A percentile compares a stretch with the other conserved stretches of the same genome.
Evolutionary conservation across 2,113 vertebrate species (phyloP).

Genomic region (zebrafish (Danio rerio)): DNA sequence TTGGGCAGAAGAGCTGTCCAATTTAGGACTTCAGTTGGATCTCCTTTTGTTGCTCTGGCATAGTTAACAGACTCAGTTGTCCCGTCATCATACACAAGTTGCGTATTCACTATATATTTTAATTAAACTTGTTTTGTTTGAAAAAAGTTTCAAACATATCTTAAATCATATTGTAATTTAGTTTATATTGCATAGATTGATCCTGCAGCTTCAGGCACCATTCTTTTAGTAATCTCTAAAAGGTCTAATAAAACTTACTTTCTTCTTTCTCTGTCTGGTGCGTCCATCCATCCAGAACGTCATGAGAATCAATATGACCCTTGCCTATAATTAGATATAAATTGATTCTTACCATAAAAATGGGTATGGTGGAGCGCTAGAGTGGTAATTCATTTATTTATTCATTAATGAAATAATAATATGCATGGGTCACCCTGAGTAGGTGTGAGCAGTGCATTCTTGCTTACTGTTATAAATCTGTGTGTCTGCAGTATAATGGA

Average conservation of each 20-base stretch:
- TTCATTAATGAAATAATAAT: constrained; percentile 9
- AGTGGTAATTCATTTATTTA: constrained; percentile 13
- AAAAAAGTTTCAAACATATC: background rate
- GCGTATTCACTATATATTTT: background rate
- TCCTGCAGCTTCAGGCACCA: background rate
- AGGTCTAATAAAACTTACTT: background rate
- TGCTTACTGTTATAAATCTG: background rate
- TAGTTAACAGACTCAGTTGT: constrained; percentile 34
- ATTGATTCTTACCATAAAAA: background rate
- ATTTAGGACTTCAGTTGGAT: constrained; percentile 87
- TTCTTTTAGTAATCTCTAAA: background rate
- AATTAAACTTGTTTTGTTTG: background rate
- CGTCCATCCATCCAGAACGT: background rate
- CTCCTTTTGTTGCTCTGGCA: constrained; percentile 60
- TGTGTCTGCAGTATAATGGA: constrained; percentile 12
- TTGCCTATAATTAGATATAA: background rate
- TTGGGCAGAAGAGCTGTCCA: constrained; percentile 87
- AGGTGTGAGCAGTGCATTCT: background rate
- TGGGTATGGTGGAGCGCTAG: background rate
- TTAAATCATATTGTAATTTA: background rate
- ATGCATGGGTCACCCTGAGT: constrained; percentile 1
- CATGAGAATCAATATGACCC: background rate
- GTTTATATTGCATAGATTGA: background rate
- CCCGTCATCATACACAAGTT: background rate
- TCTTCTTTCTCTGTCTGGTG: background rate